Evolutionary conservation across 2,113 vertebrate species (phyloP).

Genomic region (Saccopteryx bilineata): DNA sequence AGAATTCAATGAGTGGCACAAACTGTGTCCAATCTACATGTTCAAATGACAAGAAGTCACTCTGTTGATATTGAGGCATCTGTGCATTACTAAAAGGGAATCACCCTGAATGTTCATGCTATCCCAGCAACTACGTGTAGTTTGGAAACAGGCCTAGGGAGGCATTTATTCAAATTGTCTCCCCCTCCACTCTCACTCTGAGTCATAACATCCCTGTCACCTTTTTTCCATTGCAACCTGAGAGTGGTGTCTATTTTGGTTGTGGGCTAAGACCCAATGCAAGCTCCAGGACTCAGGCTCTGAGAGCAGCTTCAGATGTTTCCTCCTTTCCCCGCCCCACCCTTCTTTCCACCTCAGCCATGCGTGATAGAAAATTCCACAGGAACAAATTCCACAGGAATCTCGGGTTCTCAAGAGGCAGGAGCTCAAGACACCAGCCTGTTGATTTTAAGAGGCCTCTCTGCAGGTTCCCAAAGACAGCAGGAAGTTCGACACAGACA

Average conservation of each 20-base stretch:
- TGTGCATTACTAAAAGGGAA: not conserved
- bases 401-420: not conserved
- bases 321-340: not conserved
- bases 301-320: not conserved
- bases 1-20: not conserved
- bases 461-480: not conserved
- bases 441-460: not conserved
- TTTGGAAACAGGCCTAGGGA: conserved; percentile 10
- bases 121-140: not conserved
- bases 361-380: not conserved
- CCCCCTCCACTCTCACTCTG: not conserved
- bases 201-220: not conserved
- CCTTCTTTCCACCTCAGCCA: not conserved
- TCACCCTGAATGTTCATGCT: not conserved
- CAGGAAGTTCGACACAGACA: accelerated
- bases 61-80: not conserved
- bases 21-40: not conserved
- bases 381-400: not conserved
- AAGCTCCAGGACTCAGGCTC: not conserved
- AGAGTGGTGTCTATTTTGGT: not conserved
- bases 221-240: not conserved
- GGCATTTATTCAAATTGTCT: not conserved
- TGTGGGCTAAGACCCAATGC: not conserved
- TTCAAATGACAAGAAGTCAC: not conserved
- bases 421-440: not conserved